Evolutionary conservation across 2,888 invertebrate species (phyloP), one percentile per base, ranked within the genome.

Genomic region (Cataglyphis albicans): DNA sequence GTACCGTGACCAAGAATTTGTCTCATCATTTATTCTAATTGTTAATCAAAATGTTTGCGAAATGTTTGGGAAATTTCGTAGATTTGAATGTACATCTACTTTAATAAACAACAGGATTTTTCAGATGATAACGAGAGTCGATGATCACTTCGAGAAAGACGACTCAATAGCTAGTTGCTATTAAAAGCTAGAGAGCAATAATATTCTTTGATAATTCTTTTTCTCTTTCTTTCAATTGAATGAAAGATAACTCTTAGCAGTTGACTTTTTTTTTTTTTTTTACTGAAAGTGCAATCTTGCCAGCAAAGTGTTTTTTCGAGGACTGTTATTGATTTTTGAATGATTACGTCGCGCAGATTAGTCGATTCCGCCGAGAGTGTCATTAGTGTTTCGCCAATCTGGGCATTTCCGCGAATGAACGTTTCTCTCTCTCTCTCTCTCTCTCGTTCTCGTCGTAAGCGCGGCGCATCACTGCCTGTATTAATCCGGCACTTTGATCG

Each of bases 401-500:
- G 25, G 10, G 21, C 35, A n/a, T 70, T 70, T 70, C 84, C 72
- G 25, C 82, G 83, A 86, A 85, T 55, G 82, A 48, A 76, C 63
- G 59, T 70, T 70, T 70, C 84, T 75, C 15, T 78, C 32, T 78
- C 18, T 25, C 9, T 59, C 25, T 29, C 1, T 25, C 32, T 32
- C 9, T 32, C 3, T 32, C 38, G n/a, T 38, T 64, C 18, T 38
- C 29, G 44, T 61, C 32, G 57, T 74, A 83, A 84, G 81, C 82
- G 75, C 83, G 70, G 44, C 74, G 81, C 90, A 86, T 88, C 63
- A 83, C 88, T 82, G 81, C 83, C 88, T 52, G 87, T 86, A 90
- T 89, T 89, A 89, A 89, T 90, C 87, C 88, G 76, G 81, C 70
- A 87, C 89, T 89, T 88, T 85, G 90, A 89, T 89, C 90, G 86